Conservation (phyloP, 2,888 invertebrate genomes). For the Drosophila cognata region DNA sequence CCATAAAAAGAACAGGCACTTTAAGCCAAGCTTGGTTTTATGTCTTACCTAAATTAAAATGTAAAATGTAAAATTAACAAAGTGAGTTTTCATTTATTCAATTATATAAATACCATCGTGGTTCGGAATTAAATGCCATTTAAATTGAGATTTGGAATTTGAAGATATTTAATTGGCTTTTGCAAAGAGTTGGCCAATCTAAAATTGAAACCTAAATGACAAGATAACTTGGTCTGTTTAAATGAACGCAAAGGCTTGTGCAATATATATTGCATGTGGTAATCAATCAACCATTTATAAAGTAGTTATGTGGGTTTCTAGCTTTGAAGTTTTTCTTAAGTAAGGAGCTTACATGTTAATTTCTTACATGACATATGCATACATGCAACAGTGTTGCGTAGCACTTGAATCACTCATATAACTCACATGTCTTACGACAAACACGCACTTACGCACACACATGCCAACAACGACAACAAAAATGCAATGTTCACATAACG, state of each 20-base stretch:
- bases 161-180: not conserved
- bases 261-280: not conserved
- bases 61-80: not conserved
- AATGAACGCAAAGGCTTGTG: not conserved
- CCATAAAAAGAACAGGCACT: not conserved
- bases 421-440: not conserved
- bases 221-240: not conserved
- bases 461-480: slow-evolving; percentile 9
- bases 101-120: too few species aligned
- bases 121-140: not conserved
- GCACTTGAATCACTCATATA: not conserved
- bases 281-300: not conserved
- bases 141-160: not conserved
- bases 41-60: not conserved
- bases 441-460: not conserved
- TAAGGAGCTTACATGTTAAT: not conserved
- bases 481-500: slow-evolving; percentile 31
- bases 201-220: not conserved
- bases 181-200: not conserved
- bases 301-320: not conserved
- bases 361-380: too few species aligned
- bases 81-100: not conserved
- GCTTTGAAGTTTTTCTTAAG: not conserved
- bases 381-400: not conserved
- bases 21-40: not conserved